Evolutionary conservation across 37 sponge, comb jelly and placozoan genomes (phyloP).

Genomic region (Axinella damicornis): DNA sequence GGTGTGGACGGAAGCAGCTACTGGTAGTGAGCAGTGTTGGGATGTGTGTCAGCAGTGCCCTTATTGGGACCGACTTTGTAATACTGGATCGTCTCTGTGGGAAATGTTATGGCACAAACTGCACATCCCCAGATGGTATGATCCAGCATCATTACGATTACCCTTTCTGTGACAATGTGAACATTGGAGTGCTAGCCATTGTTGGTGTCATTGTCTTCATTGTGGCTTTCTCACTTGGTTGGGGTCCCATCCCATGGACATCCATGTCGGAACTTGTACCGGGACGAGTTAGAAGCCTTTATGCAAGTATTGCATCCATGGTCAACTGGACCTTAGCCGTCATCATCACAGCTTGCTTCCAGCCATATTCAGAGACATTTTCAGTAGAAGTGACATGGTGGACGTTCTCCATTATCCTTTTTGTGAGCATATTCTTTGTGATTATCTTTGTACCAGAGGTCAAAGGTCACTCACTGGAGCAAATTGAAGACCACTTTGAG

Average conservation of each 20-base stretch:
- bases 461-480: conserved; percentile 84
- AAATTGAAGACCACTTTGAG: conserved; percentile 78
- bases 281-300: conserved; percentile 58
- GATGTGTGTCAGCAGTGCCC: conserved; percentile 56
- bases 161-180: background rate
- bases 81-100: background rate
- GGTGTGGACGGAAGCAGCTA: conserved; percentile 63
- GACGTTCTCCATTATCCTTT: conserved; percentile 63
- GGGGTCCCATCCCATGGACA: conserved; percentile 88
- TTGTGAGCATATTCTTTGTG: conserved; percentile 69
- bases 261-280: conserved; percentile 87
- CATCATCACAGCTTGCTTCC: conserved; percentile 59
- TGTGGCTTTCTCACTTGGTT: conserved; percentile 76
- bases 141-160: too few relatives aligned
- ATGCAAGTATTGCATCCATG: conserved; percentile 63
- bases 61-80: conserved; percentile 51
- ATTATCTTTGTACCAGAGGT: conserved; percentile 88
- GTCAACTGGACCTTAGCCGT: conserved; percentile 75
- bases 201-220: conserved; percentile 63
- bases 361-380: conserved; percentile 15
- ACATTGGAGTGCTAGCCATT: conserved; percentile 31
- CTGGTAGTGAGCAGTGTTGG: conserved; percentile 50
- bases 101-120: background rate
- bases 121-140: background rate
- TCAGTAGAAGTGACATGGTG: conserved; percentile 58